Evolutionary conservation across 2,113 vertebrate species (phyloP), one percentile per base, ranked within the genome.

Genomic region (Trichomycterus rosablanca): DNA sequence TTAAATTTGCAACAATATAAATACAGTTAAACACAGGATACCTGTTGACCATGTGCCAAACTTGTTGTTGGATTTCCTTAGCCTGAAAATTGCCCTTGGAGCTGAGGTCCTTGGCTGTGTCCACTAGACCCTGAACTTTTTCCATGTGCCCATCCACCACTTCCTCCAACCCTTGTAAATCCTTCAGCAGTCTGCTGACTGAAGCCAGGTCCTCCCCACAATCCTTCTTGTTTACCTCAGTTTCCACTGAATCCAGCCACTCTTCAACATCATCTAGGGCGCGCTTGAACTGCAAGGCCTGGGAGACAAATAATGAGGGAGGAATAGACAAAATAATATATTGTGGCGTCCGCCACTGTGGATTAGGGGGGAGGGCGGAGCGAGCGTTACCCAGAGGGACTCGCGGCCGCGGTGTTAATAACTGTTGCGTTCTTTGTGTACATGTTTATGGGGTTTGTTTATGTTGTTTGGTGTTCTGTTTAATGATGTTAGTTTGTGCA

Each of bases 281-380:
- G 19, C 79, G 78, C 60, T 81, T 88, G 46, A 97, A 89, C 80
- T 75, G 73, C 67, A 91, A 78, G 1, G 86, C 92, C 93, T 95
- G 67, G 5, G 14, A 39, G 16, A 24, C 2, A 19, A 15, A 52
- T 23, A 51, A 9, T 35, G 12, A 58, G 26, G 42, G 34, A 56
- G 22, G 26, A 30, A n/a, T n/a, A n/a, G n/a, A n/a, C n/a, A n/a
- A n/a, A n/a, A n/a, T n/a, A n/a, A n/a, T n/a, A n/a, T n/a, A n/a
- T n/a, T n/a, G n/a, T n/a, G n/a, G n/a, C n/a, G n/a, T n/a, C n/a
- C n/a, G n/a, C n/a, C n/a, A n/a, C n/a, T n/a, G n/a, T n/a, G n/a
- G n/a, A n/a, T n/a, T n/a, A n/a, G n/a, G n/a, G n/a, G n/a, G n/a
- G n/a, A n/a, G n/a, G n/a, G n/a, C n/a, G n/a, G n/a, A n/a, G n/a